Conservation (phyloP, 2,113 vertebrate genomes). For the Tenrec ecaudatus region DNA sequence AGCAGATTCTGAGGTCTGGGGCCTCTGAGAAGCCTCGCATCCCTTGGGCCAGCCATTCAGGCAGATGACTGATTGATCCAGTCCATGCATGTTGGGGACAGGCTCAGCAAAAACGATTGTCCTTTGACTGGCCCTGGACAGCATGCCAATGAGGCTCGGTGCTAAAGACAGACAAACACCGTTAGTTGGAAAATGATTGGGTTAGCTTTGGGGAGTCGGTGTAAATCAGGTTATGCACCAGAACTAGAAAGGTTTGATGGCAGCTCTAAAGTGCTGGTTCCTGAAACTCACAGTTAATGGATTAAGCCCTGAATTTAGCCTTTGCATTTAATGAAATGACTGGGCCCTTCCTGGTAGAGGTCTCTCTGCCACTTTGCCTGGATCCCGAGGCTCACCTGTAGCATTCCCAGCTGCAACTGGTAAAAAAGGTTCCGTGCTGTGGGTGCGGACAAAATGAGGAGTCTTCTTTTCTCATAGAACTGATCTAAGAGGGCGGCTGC, state of each 20-base stretch:
- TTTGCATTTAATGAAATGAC: constrained; percentile 33
- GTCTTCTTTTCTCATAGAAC: constrained; percentile 97
- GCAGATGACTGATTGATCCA: constrained; percentile 21
- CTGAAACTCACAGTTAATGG: constrained; percentile 8
- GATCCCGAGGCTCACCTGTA: constrained; percentile 91
- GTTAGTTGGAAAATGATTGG: constrained; percentile 34
- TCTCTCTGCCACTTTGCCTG: neutral
- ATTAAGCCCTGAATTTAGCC: constrained; percentile 33
- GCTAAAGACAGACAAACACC: constrained; percentile 54
- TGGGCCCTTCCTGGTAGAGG: neutral
- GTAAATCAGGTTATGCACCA: constrained; percentile 59
- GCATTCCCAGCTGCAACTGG: constrained; percentile 95
- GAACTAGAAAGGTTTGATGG: constrained; percentile 44
- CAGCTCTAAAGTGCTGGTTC: constrained; percentile 16
- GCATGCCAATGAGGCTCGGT: constrained; percentile 48
- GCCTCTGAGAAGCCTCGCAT: neutral
- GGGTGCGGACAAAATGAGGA: constrained; percentile 96
- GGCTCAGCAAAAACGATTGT: constrained; percentile 47
- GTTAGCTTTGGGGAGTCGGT: constrained; percentile 51
- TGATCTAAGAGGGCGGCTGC: constrained; percentile 96
- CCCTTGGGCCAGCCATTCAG: neutral
- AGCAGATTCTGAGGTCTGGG: neutral
- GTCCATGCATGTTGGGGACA: neutral
- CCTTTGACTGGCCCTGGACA: neutral
- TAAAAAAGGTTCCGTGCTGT: constrained; percentile 97